Evolutionary conservation across 2,888 invertebrate species (phyloP), one percentile per base, ranked within the genome.

Genomic region (Cerceris rybyensis): DNA sequence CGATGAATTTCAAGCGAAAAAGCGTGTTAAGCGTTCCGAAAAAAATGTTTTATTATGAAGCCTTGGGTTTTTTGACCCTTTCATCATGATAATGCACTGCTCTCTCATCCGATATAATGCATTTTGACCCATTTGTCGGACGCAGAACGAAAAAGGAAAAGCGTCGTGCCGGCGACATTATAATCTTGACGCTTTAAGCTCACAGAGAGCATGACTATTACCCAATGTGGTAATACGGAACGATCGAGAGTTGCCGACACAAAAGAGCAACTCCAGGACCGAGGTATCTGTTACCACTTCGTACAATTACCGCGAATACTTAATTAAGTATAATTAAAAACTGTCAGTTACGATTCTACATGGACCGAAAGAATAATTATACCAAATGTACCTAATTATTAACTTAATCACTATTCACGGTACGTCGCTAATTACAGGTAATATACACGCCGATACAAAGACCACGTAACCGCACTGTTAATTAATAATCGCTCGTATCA

Each of bases 131-230:
- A 80, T 80, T 80, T 80, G 66, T 50, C 64, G 28, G 28, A 28
- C 4, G 54, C 49, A 58, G 46, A 9, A 52, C 54, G 57, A 52
- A 46, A 61, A 46, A 43, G 46, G 11, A 43, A 46, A 17, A 61
- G 67, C 76, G 72, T 60, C 46, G 66, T 52, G 52, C 59, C 41
- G 61, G 68, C 49, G 61, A 68, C 58, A 72, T 28, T 67, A 67
- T 78, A 80, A 78, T 80, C 78, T 80, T 80, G 78, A 75, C 75
- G 71, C 78, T 80, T 80, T 69, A 70, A 66, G 66, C 78, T 69
- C 70, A 63, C 73, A 69, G 61, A 69, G 61, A 60, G 63, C 80
- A 71, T 54, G 74, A 68, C 78, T 78, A 78, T 78, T 78, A 80
- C 67, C 65, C 74, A 74, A 74, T 61, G 67, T 64, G 74, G 64